Evolutionary conservation across 2,888 invertebrate species (phyloP), one percentile per base, ranked within the genome.

Genomic region (Hirudinaria manillensis): DNA sequence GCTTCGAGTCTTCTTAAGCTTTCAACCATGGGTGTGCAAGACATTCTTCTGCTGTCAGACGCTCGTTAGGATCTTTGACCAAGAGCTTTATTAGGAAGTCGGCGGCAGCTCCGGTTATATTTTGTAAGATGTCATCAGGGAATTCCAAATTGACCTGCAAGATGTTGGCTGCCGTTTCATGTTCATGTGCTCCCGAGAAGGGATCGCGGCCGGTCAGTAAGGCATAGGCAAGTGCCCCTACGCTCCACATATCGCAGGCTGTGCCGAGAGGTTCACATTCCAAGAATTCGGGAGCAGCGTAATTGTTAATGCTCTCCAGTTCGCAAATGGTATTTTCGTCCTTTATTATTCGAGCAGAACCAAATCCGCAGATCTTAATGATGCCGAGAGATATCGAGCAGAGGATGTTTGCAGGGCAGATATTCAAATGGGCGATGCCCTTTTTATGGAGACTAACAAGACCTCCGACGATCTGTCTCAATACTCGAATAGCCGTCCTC

Each of bases 121-220:
- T 78, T 80, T 90, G 89, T 88, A 97, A 97, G 82, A 95, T 89
- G 83, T 94, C 93, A 82, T 91, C 90, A 81, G 96, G 95, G 88
- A 96, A 97, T 86, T 93, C 93, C 81, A 96, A 89, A 83, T 91
- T 90, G 87, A 94, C 93, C 87, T 93, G 91, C 76, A 95, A 92
- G 85, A 97, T 97, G 88, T 97, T 97, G 83, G 94, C 91, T 88
- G 93, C 96, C 76, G 96, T 97, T 88, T 96, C 93, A 88, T 96
- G 95, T 86, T 95, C 95, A 79, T 92, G 93, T 86, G 95, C 93
- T 76, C 94, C 95, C 76, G 93, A 94, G 86, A 97, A 97, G 38
- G 96, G 97, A 75, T 95, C 94, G 86, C 92, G 94, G 75, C 95
- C 95, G 81, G 94, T 93, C 79, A 97, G 88, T 81, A 97, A 89